Conservation (phyloP, 2,888 invertebrate species). For the Muschampia plurimacula region DNA sequence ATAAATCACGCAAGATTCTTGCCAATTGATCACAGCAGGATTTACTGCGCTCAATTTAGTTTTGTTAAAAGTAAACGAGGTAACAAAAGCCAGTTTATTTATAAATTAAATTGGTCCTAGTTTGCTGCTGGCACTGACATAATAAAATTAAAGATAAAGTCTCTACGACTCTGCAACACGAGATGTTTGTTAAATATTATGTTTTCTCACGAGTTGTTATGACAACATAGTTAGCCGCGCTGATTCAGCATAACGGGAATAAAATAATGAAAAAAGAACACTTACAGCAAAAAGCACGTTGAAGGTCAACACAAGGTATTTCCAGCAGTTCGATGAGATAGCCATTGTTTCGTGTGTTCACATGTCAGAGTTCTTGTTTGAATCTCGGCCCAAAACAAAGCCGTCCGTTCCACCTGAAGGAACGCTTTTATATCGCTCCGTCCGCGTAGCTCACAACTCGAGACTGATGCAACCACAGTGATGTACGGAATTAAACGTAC, state of each 20-base stretch:
- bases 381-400: conserved; percentile 75
- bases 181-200: conserved; percentile 33
- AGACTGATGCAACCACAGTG: conserved; percentile 71
- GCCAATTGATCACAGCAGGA: conserved; percentile 29
- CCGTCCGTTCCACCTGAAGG: conserved; percentile 74
- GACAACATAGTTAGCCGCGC: conserved; percentile 62
- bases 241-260: conserved; percentile 56
- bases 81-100: conserved; percentile 39
- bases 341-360: conserved; percentile 76
- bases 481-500: conserved; percentile 74
- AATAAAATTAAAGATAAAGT: conserved; percentile 12
- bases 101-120: conserved; percentile 26
- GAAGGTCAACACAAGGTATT: conserved; percentile 80
- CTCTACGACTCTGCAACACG: background rate
- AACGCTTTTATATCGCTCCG: conserved; percentile 68
- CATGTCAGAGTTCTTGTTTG: conserved; percentile 73
- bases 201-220: conserved; percentile 66
- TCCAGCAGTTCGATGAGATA: conserved; percentile 80
- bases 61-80: conserved; percentile 42
- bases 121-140: conserved; percentile 13
- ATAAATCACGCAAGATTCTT: conserved; percentile 26
- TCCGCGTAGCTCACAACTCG: conserved; percentile 54
- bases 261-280: conserved; percentile 53
- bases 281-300: conserved; percentile 81
- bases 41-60: conserved; percentile 44